phyloP scores from a whole-genome alignment of 2,797 vertebrate genomes.

The Selene dorsalis region DNA sequence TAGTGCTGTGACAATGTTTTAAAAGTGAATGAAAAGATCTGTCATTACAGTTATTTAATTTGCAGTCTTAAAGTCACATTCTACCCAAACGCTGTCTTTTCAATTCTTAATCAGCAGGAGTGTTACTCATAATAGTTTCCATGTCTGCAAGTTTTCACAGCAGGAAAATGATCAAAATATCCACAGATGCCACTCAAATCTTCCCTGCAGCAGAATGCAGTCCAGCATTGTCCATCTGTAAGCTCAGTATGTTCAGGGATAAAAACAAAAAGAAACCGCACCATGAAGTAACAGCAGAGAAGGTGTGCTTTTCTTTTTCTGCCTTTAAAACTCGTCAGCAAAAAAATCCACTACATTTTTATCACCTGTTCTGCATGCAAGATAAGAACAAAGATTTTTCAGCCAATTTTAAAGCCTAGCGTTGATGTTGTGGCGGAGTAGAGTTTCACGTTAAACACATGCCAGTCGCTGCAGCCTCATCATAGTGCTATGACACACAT shows the following conservation, averaged over 20 bases:
- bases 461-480: not conserved
- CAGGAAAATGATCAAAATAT: slow-evolving; percentile 14
- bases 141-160: slow-evolving; percentile 15
- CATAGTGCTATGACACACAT: not conserved
- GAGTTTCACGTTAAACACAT: slow-evolving; percentile 22
- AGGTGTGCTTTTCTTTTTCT: not conserved
- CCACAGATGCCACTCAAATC: slow-evolving; percentile 26
- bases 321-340: not conserved
- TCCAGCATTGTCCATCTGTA: slow-evolving; percentile 10
- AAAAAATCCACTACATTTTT: not conserved
- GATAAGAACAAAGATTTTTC: not conserved
- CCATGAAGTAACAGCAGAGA: not conserved
- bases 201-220: slow-evolving; percentile 3
- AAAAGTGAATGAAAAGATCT: not conserved
- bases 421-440: not conserved
- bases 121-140: slow-evolving; percentile 9
- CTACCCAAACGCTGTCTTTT: not conserved
- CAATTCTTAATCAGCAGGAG: not conserved
- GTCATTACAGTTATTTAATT: not conserved
- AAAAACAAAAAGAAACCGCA: not conserved
- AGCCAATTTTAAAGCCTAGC: not conserved
- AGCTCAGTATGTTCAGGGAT: not conserved
- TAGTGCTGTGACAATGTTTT: not conserved
- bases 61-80: not conserved
- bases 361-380: not conserved